Evolutionary conservation across 37 sponge, comb jelly and placozoan genomes (phyloP).

Genomic region (Amphimedon queenslandica): DNA sequence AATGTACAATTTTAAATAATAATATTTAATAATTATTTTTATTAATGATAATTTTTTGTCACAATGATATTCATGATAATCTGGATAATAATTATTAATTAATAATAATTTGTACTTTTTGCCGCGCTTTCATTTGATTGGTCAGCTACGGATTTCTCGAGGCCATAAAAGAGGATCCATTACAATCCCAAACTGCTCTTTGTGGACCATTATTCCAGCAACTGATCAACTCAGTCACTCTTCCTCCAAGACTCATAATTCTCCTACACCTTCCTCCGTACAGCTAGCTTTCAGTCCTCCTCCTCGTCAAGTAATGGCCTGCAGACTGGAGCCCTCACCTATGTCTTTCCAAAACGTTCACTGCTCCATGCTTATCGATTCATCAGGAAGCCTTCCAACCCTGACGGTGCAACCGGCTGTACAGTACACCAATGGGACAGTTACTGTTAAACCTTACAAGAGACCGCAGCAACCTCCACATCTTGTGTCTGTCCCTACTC

Average conservation of each 20-base stretch:
- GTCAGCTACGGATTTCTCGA: not conserved
- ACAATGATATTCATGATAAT: too few relatives aligned
- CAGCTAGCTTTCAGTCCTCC: too few relatives aligned
- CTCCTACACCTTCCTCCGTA: too few relatives aligned
- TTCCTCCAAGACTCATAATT: too few relatives aligned
- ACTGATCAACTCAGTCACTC: too few relatives aligned
- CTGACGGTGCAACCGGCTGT: not conserved
- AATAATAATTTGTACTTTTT: too few relatives aligned
- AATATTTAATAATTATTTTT: not conserved
- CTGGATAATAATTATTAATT: too few relatives aligned
- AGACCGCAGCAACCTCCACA: not conserved
- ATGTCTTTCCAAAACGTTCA: slow-evolving; percentile 60
- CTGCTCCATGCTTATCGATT: slow-evolving; percentile 31
- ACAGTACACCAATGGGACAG: not conserved
- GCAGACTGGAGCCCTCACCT: slow-evolving; percentile 52
- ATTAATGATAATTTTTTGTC: not conserved
- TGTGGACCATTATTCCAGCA: too few relatives aligned
- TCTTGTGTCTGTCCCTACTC: not conserved
- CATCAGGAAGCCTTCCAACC: not conserved
- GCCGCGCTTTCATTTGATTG: not conserved
- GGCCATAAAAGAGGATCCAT: too few relatives aligned
- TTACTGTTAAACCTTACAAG: not conserved
- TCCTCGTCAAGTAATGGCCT: slow-evolving; percentile 26
- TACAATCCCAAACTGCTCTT: too few relatives aligned
- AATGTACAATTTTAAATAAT: not conserved